phyloP scores from a whole-genome alignment of 2,113 vertebrate genomes.

The Taurulus bubalis region DNA sequence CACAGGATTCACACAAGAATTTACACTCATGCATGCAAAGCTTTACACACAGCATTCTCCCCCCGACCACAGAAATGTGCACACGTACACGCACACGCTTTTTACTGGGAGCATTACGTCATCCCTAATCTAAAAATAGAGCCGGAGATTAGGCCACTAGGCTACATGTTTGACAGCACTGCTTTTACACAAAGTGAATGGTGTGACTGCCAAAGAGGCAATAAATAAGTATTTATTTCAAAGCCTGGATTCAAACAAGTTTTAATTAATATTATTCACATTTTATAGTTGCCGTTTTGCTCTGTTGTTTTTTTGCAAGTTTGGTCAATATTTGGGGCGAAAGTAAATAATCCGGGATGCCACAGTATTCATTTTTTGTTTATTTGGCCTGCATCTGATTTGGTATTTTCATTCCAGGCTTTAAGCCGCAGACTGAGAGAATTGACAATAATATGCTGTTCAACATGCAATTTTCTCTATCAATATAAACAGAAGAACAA shows the following conservation, averaged over 20 bases:
- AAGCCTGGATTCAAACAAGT: neutral
- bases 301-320: neutral
- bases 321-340: neutral
- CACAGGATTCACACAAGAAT: slow-evolving; percentile 22
- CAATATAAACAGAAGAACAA: neutral
- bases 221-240: neutral
- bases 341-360: neutral
- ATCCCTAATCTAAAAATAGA: slow-evolving; percentile 73
- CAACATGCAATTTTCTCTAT: neutral
- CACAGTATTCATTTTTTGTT: slow-evolving; percentile 1
- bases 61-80: neutral
- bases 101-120: slow-evolving; percentile 62
- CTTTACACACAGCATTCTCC: neutral
- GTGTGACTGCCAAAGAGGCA: neutral
- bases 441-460: neutral
- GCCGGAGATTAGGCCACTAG: slow-evolving; percentile 54
- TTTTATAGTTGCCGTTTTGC: neutral
- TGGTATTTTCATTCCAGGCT: slow-evolving; percentile 1
- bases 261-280: neutral
- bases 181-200: slow-evolving; percentile 7
- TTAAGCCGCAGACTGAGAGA: neutral
- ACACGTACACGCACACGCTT: slow-evolving; percentile 20
- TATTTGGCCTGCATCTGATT: neutral
- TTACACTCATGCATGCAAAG: slow-evolving; percentile 33
- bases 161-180: slow-evolving; percentile 45